Base-by-base conservation (phyloP, 2,797 vertebrate species). In the Onychomys leucogaster region DNA sequence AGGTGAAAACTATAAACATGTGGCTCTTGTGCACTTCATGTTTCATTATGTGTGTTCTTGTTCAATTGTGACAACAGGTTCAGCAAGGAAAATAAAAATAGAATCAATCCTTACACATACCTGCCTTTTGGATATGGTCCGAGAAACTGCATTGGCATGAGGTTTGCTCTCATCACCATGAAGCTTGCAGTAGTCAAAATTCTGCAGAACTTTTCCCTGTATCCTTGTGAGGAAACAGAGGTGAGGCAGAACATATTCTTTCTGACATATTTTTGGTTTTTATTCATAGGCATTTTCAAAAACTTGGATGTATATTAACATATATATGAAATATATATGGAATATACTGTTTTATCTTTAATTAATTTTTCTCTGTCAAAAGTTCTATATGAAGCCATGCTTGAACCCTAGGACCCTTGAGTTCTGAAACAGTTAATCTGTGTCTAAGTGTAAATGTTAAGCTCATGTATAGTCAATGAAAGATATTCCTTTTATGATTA, bases 41-140 rank as follows among this genome's bases (percentile, higher is more conserved):
- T 77, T 71, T 92, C 4, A 46, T 21, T 94, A n/a, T 55, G 71
- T 69, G 5, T 61, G n/a, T 83, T 85, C 21, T 69, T 73, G 5
- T 78, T 76, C 34, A 34, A 1, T 59, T 78, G 17, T 84, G 32
- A 0, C 43, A 61, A 13, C 97, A 99, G 98, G 91, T 99, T 99
- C 98, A 99, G 98, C 87, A 99, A 99, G 95, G 98, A 99, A 29
- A 99, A 99, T 97, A 99, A 98, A 78, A 98, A 98, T 1, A 77
- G 86, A 75, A 96, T 99, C 0, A 98, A 99, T 86, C 99, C 98
- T 0, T 99, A 99, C 21, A 41, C 96, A 0, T 99, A 98, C 91
- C 90, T 99, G 82, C 99, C 99, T 27, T 99, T 99, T 76, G 99
- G 99, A 92, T 96, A 98, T 1, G 99, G 99, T 0, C 99, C 99